Evolutionary conservation across 2,797 vertebrate species (phyloP), one percentile per base, ranked within the genome.

Genomic region (Momotus momota): DNA sequence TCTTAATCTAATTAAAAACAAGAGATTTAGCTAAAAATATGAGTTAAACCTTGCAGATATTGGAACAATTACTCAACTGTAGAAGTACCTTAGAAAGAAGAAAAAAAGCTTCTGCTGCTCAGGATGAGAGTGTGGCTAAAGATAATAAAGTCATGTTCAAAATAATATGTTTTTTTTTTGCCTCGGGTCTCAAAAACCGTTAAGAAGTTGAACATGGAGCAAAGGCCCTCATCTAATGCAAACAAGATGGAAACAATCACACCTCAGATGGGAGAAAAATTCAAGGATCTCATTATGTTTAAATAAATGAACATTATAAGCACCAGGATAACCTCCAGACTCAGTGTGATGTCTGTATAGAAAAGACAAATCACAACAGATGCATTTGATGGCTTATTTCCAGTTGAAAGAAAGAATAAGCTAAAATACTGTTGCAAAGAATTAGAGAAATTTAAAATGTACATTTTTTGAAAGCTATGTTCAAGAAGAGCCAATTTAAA

Each of bases 311-410:
- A 71, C 11, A 83, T 33, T 93, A 78, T 52, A 65, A 83, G 19
- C 21, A 77, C 20, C 5, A 77, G 22, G 35, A 80, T 77, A 87
- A 73, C 31, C 43, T 89, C 46, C 31, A 94, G 48, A 64, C 43
- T 73, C 58, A 86, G 35, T 80, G 23, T 64, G 33, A 48, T 29
- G 12, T 77, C 26, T 91, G 64, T 70, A 33, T 70, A 82, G 64
- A 78, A 95, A 85, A 94, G 61, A 69, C 40, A 67, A 88, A 93
- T 81, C 38, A 75, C 77, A 90, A 57, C 40, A 94, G 71, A 87
- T 87, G 52, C 15, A 74, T 77, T 82, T 82, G 40, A 58, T 85
- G 43, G 51, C n/a, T 70, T 75, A 87, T 92, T 87, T 92, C 71
- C 84, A 87, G 54, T 1, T 60, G 60, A 92, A 92, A 88, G n/a